Evolutionary conservation across 2,797 vertebrate species (phyloP), one percentile per base, ranked within the genome.

Genomic region (Pachyuromys duprasi): DNA sequence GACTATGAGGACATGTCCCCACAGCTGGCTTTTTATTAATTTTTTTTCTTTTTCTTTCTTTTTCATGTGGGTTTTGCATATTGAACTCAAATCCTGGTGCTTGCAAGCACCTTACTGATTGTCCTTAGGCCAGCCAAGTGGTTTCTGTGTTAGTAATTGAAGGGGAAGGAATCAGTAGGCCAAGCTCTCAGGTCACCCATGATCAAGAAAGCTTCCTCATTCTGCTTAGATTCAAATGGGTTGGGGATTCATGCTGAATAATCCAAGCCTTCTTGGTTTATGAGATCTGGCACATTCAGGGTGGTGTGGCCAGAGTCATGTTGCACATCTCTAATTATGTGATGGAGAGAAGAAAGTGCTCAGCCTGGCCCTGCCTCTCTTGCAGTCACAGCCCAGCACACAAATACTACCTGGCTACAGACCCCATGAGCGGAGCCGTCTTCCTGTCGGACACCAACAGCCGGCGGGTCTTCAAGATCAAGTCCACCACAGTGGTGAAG

Each of bases 371-470:
- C 0, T 94, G 0, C 90, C 90, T 95, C 98, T 98, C 96, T 98
- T 98, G 83, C 98, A 99, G 99, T 98, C 99, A 99, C 98, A 99
- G 99, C 96, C 99, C 99, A 0, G 99, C 99, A 31, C 99, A 99
- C 96, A 99, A 99, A 96, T 99, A 99, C 99, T 99, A 99, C 98
- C 98, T 99, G 99, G 99, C 99, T 81, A 99, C 99, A 90, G 99
- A 99, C 98, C 99, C 99, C 0, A 99, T 99, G 98, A 99, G 98
- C 0, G 99, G 99, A 53, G 99, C 99, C 1, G 99, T 99, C 96
- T 99, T 99, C 98, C 99, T 99, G 42, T 99, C 99, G 0, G 99
- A 99, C 98, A 99, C 99, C 98, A 99, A 99, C 98, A 99, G 99
- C 98, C 98, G 99, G 94, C 99, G 99, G 76, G 99, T 99, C 96